These are phyloP conservation scores for Pediacus dermestoides DNA, from an alignment of 2,888 invertebrate species.

Conservation along the genomic window DNA sequence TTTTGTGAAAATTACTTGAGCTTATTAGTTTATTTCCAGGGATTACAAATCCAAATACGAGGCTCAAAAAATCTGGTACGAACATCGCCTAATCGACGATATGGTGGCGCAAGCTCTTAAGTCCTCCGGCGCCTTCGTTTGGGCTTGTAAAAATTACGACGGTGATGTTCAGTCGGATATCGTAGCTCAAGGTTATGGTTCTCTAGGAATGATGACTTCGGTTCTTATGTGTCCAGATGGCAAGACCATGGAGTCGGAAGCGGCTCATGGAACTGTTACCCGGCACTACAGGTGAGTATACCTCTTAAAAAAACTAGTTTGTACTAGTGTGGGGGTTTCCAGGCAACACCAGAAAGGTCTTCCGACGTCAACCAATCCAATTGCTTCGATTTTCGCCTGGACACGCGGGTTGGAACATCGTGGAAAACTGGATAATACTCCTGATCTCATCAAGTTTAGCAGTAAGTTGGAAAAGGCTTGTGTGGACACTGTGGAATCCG, in stretches of 20 bases:
- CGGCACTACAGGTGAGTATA: conserved; percentile 71
- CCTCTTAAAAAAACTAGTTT: background rate
- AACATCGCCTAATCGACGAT: conserved; percentile 87
- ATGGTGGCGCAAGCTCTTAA: conserved; percentile 87
- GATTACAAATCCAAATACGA: conserved; percentile 74
- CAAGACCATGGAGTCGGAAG: conserved; percentile 85
- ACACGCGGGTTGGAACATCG: conserved; percentile 80
- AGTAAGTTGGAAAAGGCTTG: conserved; percentile 74
- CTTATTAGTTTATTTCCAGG: conserved; percentile 46
- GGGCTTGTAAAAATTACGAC: conserved; percentile 93
- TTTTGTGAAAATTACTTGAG: conserved; percentile 11
- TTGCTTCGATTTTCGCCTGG: conserved; percentile 91
- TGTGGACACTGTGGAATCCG: conserved; percentile 75
- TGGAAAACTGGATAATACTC: conserved; percentile 75
- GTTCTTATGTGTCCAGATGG: conserved; percentile 86
- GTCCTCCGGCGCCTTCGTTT: conserved; percentile 81
- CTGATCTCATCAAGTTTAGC: conserved; percentile 72
- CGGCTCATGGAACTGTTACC: conserved; percentile 90
- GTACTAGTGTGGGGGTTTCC: conserved; percentile 37
- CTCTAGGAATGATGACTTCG: conserved; percentile 87
- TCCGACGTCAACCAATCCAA: conserved; percentile 84
- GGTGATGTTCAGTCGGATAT: conserved; percentile 90
- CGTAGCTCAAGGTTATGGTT: conserved; percentile 76
- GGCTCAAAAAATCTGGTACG: conserved; percentile 80
- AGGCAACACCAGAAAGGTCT: conserved; percentile 83